phyloP scores from a whole-genome alignment of 2,888 invertebrate genomes.

The Argyresthia albistria region DNA sequence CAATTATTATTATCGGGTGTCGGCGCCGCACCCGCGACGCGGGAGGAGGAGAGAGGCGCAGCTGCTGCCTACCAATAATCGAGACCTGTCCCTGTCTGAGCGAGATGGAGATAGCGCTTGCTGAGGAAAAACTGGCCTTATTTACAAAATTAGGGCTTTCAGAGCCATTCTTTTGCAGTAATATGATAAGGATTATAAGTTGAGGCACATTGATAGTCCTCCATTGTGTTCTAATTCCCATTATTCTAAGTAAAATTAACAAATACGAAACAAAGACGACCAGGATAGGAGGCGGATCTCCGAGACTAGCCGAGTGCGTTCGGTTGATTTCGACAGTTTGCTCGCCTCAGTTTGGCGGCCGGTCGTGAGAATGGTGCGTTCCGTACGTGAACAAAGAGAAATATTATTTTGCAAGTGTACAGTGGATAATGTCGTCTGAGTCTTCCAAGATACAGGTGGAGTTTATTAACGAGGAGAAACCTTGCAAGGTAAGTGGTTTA shows the following conservation, averaged over 20 bases:
- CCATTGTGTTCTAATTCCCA: neutral
- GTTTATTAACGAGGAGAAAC: conserved; percentile 64
- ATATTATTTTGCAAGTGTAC: conserved; percentile 52
- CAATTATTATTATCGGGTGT: conserved; percentile 73
- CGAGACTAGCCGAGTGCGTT: conserved; percentile 52
- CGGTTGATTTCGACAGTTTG: conserved; percentile 52
- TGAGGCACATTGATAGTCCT: too few relatives aligned
- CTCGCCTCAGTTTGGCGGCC: conserved; percentile 68
- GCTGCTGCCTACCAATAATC: conserved; percentile 74
- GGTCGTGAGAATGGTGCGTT: conserved; percentile 68
- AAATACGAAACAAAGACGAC: conserved; percentile 39
- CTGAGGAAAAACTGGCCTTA: too few relatives aligned
- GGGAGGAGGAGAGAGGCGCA: conserved; percentile 73
- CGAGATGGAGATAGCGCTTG: conserved; percentile 39
- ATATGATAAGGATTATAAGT: neutral
- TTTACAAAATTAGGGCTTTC: too few relatives aligned
- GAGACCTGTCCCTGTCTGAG: conserved; percentile 56
- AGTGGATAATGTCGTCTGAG: conserved; percentile 70
- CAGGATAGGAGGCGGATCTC: conserved; percentile 70
- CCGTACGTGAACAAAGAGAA: conserved; percentile 62
- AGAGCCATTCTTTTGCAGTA: neutral
- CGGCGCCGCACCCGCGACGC: conserved; percentile 60
- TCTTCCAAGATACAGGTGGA: conserved; percentile 60
- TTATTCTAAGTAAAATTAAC: conserved; percentile 15
- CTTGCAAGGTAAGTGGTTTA: conserved; percentile 54